Evolutionary conservation across 2,797 vertebrate species (phyloP).

Genomic region (Megalops cyprinoides): DNA sequence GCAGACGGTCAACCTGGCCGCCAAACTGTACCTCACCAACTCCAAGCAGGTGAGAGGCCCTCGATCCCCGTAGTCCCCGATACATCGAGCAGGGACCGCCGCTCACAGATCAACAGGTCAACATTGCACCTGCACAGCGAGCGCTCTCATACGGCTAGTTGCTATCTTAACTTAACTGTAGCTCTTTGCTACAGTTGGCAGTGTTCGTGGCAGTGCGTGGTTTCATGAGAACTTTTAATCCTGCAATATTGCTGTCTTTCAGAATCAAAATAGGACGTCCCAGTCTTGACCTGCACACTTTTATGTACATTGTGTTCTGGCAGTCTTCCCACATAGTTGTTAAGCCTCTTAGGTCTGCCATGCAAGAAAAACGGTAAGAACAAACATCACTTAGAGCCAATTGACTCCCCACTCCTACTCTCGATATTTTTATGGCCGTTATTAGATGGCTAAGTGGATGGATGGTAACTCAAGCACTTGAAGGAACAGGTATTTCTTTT

Average conservation of each 20-base stretch:
- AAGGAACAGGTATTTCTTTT: not conserved
- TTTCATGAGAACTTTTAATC: not conserved
- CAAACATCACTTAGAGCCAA: not conserved
- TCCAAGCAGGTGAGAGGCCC: conserved; percentile 86
- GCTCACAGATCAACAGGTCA: too few relatives aligned
- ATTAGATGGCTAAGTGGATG: conserved; percentile 2
- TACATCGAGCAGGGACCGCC: too few relatives aligned
- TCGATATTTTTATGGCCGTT: conserved; percentile 5
- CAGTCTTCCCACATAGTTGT: not conserved
- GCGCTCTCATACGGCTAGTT: not conserved
- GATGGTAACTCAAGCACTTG: not conserved
- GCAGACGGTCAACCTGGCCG: conserved; percentile 90
- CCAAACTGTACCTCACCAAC: conserved; percentile 96
- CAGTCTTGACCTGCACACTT: not conserved
- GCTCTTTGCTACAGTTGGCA: too few relatives aligned
- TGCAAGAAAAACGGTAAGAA: not conserved
- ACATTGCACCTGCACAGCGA: not conserved
- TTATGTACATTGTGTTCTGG: not conserved
- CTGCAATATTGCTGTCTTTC: not conserved
- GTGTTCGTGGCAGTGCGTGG: not conserved
- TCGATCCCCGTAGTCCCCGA: too few relatives aligned
- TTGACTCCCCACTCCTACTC: not conserved
- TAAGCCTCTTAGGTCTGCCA: not conserved
- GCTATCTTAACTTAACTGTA: not conserved
- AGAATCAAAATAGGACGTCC: not conserved